A percentile compares a stretch with the other conserved stretches of the same genome.
Conservation (phyloP, 2,797 vertebrate species). For the Ataeniobius toweri region DNA sequence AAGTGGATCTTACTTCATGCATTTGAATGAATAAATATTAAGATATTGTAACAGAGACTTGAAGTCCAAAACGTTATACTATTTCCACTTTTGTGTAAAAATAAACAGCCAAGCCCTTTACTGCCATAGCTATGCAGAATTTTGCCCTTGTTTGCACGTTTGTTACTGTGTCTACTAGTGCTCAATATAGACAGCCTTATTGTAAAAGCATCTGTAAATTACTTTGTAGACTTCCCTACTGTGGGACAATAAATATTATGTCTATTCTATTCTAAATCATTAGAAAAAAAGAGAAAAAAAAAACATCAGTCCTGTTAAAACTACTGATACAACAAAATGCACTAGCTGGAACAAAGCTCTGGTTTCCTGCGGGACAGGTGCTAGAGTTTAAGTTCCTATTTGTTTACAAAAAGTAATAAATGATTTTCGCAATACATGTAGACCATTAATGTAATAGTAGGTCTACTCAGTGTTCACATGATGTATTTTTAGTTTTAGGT, state of each 20-base stretch:
- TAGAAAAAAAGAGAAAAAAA: not conserved
- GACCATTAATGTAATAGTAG: not conserved
- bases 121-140: too few species aligned
- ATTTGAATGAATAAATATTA: not conserved
- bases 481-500: not conserved
- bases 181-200: not conserved
- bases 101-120: not conserved
- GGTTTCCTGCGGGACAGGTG: too few species aligned
- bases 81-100: not conserved
- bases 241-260: too few species aligned
- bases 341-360: too few species aligned
- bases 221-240: too few species aligned
- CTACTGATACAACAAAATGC: not conserved
- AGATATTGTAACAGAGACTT: not conserved
- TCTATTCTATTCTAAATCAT: not conserved
- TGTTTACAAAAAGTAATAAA: not conserved
- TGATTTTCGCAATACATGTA: too few species aligned
- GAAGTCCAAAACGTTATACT: too few species aligned
- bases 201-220: not conserved
- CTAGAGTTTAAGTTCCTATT: not conserved
- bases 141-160: too few species aligned
- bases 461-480: not conserved
- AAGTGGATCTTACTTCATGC: not conserved
- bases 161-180: too few species aligned
- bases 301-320: not conserved